A percentile compares a stretch with the other conserved stretches of the same genome.
Conservation (phyloP, 2,797 vertebrate genomes). For the Eremophila alpestris region DNA sequence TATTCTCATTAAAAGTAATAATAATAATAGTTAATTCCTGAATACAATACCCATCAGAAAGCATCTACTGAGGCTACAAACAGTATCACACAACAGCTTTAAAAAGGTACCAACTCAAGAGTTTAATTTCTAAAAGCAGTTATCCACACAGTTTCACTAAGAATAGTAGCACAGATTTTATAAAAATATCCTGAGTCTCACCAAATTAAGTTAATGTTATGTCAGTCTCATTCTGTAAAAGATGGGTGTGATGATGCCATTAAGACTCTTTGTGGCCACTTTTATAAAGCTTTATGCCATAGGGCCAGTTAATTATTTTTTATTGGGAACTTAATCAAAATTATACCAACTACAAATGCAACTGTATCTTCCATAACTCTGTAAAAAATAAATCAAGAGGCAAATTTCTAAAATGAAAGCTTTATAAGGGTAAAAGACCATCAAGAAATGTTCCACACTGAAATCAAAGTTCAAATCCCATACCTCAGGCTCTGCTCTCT, state of each 20-base stretch:
- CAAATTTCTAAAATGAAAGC: background rate
- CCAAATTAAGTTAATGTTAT: background rate
- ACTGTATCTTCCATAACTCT: background rate
- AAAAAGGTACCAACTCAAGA: background rate
- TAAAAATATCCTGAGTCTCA: background rate
- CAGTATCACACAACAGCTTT: background rate
- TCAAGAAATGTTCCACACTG: background rate
- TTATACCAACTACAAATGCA: background rate
- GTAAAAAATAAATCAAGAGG: background rate
- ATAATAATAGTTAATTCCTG: background rate
- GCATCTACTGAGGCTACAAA: background rate
- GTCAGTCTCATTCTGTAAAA: background rate
- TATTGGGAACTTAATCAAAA: background rate
- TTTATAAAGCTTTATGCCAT: background rate
- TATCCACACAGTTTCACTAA: background rate
- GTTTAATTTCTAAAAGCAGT: background rate
- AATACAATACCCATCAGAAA: background rate
- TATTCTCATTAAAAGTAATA: background rate
- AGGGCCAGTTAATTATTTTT: background rate
- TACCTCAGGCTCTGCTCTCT: conserved; percentile 85
- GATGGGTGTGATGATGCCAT: background rate
- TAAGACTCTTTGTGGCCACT: background rate
- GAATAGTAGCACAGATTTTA: background rate
- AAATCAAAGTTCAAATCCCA: conserved; percentile 16
- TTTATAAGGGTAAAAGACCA: background rate